Evolutionary conservation across 2,888 invertebrate species (phyloP).

Genomic region (Rhagonycha lutea): DNA sequence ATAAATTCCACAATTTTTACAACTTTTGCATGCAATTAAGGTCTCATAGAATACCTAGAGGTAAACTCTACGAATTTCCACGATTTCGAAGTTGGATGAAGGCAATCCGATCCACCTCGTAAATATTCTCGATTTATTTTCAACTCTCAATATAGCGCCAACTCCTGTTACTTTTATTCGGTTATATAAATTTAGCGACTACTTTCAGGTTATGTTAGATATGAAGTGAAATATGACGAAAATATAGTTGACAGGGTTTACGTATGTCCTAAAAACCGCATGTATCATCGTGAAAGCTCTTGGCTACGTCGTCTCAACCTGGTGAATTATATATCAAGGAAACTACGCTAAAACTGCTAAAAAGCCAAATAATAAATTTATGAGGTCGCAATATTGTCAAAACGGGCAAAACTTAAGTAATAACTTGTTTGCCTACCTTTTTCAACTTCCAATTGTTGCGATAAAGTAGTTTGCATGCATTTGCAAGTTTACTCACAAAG

Average conservation of each 20-base stretch:
- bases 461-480: constrained; percentile 5
- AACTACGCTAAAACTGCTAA: constrained; percentile 31
- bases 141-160: neutral
- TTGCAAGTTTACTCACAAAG: neutral
- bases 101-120: neutral
- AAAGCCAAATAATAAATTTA: constrained; percentile 32
- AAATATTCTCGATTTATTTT: neutral
- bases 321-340: constrained; percentile 30
- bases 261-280: constrained; percentile 13
- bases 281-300: constrained; percentile 26
- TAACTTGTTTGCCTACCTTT: constrained; percentile 25
- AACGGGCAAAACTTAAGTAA: constrained; percentile 28
- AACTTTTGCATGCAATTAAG: too few species aligned
- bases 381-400: constrained; percentile 25
- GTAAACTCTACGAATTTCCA: too few species aligned
- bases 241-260: constrained; percentile 17
- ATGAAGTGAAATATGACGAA: constrained; percentile 22
- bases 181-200: neutral
- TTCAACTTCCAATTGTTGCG: constrained; percentile 8
- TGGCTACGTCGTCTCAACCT: constrained; percentile 27
- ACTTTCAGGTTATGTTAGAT: neutral
- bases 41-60: too few species aligned
- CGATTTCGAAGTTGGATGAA: too few species aligned
- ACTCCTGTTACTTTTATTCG: neutral
- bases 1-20: too few species aligned